phyloP scores from a whole-genome alignment of 2,113 vertebrate species.

The Microcebus tavaratra region DNA sequence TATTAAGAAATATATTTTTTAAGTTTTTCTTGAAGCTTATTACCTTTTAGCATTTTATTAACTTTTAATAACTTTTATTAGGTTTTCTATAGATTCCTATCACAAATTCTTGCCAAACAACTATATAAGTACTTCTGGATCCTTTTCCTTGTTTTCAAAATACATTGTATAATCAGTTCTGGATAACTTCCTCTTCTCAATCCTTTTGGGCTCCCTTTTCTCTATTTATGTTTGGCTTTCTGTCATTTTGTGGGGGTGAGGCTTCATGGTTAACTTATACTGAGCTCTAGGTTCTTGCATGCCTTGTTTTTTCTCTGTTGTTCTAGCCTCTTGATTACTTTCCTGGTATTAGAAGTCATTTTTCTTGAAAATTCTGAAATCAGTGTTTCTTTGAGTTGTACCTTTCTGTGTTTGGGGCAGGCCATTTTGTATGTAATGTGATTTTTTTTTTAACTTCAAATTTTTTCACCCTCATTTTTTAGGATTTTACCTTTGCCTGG shows the following conservation, averaged over 20 bases:
- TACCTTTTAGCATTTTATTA: neutral
- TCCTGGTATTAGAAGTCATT: neutral
- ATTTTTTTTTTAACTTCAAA: neutral
- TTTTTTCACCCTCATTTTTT: neutral
- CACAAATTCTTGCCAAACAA: neutral
- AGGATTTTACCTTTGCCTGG: neutral
- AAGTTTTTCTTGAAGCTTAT: neutral
- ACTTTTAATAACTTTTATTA: conserved; percentile 5
- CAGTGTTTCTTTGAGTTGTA: neutral
- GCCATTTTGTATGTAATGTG: neutral
- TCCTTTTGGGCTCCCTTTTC: neutral
- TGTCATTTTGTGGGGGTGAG: neutral
- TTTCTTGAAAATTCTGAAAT: neutral
- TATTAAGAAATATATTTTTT: neutral
- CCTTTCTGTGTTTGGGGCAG: neutral
- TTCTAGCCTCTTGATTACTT: neutral
- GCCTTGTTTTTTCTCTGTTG: neutral
- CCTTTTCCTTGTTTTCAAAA: neutral
- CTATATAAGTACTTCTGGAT: neutral
- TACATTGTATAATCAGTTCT: neutral
- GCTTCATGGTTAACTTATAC: neutral
- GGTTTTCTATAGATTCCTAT: neutral
- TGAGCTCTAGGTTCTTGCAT: neutral
- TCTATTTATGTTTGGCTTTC: neutral
- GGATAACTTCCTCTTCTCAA: neutral